phyloP scores from a whole-genome alignment of 1,140 invertebrate species.

The Drosophila albomicans region DNA sequence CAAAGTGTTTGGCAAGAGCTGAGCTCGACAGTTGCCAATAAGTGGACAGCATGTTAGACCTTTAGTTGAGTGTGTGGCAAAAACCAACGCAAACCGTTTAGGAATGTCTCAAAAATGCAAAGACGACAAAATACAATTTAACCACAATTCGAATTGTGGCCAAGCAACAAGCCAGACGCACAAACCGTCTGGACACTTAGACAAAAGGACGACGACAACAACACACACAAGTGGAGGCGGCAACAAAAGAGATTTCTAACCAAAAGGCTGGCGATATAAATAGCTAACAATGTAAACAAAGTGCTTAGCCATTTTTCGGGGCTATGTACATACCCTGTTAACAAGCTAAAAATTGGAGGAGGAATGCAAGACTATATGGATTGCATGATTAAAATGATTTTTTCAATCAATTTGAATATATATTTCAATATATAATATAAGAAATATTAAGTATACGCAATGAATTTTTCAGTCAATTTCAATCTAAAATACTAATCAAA shows the following conservation, averaged over 20 bases:
- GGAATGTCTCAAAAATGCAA: conserved; percentile 43
- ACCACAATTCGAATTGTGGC: conserved; percentile 74
- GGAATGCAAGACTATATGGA: neutral
- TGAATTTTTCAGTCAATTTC: no score
- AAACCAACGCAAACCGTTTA: conserved; percentile 29
- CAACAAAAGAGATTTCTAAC: conserved; percentile 7
- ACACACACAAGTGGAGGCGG: neutral
- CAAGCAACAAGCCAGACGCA: conserved; percentile 27
- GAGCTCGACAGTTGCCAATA: conserved; percentile 53
- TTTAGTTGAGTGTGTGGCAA: neutral
- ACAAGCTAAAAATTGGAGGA: neutral
- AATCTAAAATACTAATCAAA: no score
- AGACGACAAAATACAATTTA: conserved; percentile 64
- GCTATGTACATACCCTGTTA: conserved; percentile 22
- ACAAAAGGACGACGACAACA: neutral
- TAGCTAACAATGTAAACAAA: conserved; percentile 61
- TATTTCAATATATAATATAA: no score
- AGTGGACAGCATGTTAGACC: conserved; percentile 15
- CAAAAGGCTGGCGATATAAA: conserved; percentile 43
- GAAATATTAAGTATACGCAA: conserved; percentile 1
- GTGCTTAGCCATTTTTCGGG: conserved; percentile 46
- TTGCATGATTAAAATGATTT: neutral
- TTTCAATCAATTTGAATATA: no score
- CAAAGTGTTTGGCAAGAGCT: conserved; percentile 71
- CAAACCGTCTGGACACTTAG: neutral